phyloP scores from a whole-genome alignment of 2,113 vertebrate genomes.

The Takifugu flavidus region DNA sequence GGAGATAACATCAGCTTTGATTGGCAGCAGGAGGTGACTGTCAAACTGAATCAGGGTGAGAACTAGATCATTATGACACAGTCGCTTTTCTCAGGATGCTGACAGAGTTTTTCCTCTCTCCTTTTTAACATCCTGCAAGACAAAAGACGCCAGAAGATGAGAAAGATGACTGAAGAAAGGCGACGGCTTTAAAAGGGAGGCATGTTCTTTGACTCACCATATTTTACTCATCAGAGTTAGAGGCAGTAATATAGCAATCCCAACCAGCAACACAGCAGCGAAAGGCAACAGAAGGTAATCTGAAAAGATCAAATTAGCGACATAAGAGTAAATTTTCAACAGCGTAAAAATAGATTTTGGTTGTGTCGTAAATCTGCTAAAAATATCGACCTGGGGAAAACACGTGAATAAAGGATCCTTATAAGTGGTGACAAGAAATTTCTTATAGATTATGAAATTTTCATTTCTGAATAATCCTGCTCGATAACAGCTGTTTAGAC shows the following conservation, averaged over 20 bases:
- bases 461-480: too few relatives aligned
- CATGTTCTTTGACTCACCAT: constrained; percentile 70
- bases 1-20: neutral
- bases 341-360: too few relatives aligned
- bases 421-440: too few relatives aligned
- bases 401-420: too few relatives aligned
- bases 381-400: too few relatives aligned
- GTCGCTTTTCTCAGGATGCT: constrained; percentile 58
- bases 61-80: constrained; percentile 31
- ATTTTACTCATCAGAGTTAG: constrained; percentile 73
- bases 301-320: constrained; percentile 59
- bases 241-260: constrained; percentile 72
- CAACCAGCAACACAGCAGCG: constrained; percentile 68
- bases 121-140: constrained; percentile 73
- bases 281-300: constrained; percentile 75
- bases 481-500: too few relatives aligned
- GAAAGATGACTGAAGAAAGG: neutral
- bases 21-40: neutral
- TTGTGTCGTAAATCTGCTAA: too few relatives aligned
- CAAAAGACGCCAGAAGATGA: neutral
- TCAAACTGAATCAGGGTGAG: neutral
- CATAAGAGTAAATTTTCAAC: too few relatives aligned
- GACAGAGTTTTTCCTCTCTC: constrained; percentile 62
- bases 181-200: neutral
- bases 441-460: too few relatives aligned